These are phyloP conservation scores for Aradophagus sp. DNA, from an alignment of 1,140 invertebrate species.

Conservation along the genomic window DNA sequence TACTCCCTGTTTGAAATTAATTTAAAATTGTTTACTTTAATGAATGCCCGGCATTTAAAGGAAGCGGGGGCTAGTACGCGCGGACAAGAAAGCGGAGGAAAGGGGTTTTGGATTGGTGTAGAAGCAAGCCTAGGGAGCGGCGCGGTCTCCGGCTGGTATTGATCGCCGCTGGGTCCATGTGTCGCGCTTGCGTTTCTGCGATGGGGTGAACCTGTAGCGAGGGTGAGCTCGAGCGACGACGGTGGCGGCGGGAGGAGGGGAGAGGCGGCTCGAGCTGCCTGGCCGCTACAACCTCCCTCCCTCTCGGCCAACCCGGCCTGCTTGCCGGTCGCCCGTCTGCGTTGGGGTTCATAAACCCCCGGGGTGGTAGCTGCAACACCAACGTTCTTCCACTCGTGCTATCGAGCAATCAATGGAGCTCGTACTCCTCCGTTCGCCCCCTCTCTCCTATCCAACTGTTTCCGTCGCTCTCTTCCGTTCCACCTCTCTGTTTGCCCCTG, in stretches of 20 bases:
- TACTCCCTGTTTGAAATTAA: constrained; percentile 14
- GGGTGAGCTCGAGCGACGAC: constrained; percentile 60
- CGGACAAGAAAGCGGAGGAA: constrained; percentile 23
- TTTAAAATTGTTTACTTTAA: constrained; percentile 46
- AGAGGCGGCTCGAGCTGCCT: constrained; percentile 18
- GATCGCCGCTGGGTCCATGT: constrained; percentile 73
- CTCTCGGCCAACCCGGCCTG: constrained; percentile 27
- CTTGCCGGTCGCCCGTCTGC: constrained; percentile 47
- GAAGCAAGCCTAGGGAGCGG: constrained; percentile 53
- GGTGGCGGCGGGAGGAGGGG: constrained; percentile 3
- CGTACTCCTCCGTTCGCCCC: constrained; percentile 46
- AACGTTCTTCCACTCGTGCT: constrained; percentile 62
- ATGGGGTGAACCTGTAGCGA: constrained; percentile 70
- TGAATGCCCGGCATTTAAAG: constrained; percentile 41
- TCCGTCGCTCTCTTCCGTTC: constrained; percentile 23
- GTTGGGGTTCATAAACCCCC: constrained; percentile 72
- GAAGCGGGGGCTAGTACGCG: constrained; percentile 9
- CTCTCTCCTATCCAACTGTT: constrained; percentile 25
- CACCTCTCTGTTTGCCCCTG: constrained; percentile 14
- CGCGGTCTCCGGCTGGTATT: constrained; percentile 65
- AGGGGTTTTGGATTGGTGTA: constrained; percentile 51
- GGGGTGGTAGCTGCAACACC: constrained; percentile 66
- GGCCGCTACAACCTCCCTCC: constrained; percentile 29
- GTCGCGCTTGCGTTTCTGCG: constrained; percentile 70
- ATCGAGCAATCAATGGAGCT: constrained; percentile 73